Percentiles rank a stretch among this genome's conserved stretches.
These are phyloP conservation scores for Scomber colias DNA, from an alignment of 2,113 vertebrate species.

Conservation along the genomic window DNA sequence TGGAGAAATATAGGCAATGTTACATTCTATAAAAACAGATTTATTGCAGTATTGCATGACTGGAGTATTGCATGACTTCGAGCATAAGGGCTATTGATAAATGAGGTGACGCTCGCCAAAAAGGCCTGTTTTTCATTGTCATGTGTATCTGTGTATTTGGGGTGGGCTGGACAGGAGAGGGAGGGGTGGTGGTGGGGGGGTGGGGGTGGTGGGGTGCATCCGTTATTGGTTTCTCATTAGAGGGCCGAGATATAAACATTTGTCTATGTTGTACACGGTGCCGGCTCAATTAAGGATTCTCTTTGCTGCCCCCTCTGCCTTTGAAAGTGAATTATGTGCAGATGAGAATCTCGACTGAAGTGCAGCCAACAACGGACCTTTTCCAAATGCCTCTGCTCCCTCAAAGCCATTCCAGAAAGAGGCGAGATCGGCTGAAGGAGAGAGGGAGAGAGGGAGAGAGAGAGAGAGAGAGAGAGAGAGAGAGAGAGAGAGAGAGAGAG, in stretches of 20 bases:
- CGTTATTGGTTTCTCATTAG: slow-evolving; percentile 85
- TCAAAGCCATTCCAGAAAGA: slow-evolving; percentile 66
- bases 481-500: slow-evolving; percentile 18
- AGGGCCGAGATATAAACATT: slow-evolving; percentile 83
- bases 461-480: slow-evolving; percentile 6
- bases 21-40: slow-evolving; percentile 79
- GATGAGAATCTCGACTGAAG: slow-evolving; percentile 81
- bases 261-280: slow-evolving; percentile 80
- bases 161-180: background rate
- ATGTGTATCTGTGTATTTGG: slow-evolving; percentile 47
- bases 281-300: slow-evolving; percentile 80
- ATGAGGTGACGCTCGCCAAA: slow-evolving; percentile 65
- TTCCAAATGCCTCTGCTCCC: slow-evolving; percentile 73
- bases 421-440: slow-evolving; percentile 49
- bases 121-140: slow-evolving; percentile 70
- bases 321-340: slow-evolving; percentile 85
- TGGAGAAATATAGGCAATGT: slow-evolving; percentile 83
- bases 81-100: slow-evolving; percentile 71
- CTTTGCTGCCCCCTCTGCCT: slow-evolving; percentile 76
- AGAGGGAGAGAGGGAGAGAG: slow-evolving; percentile 10
- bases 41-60: slow-evolving; percentile 70
- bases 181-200: background rate
- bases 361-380: slow-evolving; percentile 74
- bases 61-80: slow-evolving; percentile 61
- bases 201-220: slow-evolving; percentile 65